Percentiles rank a stretch among this genome's conserved stretches.
Evolutionary conservation across 2,888 invertebrate species (phyloP).

Genomic region (Drosophila putrida): DNA sequence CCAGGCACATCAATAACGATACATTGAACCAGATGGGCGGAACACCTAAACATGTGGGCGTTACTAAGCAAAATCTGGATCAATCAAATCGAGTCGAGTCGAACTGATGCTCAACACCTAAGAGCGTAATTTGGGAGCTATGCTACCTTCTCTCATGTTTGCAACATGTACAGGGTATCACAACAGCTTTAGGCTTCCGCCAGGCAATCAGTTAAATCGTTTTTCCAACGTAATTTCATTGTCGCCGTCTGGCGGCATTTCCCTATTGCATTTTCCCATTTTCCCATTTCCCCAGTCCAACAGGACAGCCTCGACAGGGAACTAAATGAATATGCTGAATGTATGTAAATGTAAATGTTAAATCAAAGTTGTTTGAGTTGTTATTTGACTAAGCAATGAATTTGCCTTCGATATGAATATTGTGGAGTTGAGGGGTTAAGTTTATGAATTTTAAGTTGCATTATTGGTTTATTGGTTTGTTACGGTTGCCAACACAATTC

Average conservation of each 20-base stretch:
- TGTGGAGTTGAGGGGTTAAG: slow-evolving; percentile 25
- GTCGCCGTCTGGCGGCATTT: slow-evolving; percentile 52
- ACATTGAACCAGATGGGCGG: slow-evolving; percentile 34
- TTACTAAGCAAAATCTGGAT: slow-evolving; percentile 67
- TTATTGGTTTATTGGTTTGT: slow-evolving; percentile 52
- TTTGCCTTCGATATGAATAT: slow-evolving; percentile 23
- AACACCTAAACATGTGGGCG: slow-evolving; percentile 56
- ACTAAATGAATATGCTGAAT: slow-evolving; percentile 6
- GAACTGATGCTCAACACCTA: neutral
- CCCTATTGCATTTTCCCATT: neutral
- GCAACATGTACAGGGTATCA: slow-evolving; percentile 19
- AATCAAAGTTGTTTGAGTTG: slow-evolving; percentile 51
- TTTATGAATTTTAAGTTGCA: slow-evolving; percentile 26
- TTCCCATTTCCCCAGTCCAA: neutral
- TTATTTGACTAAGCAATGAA: slow-evolving; percentile 40
- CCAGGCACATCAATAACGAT: slow-evolving; percentile 74
- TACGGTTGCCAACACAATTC: slow-evolving; percentile 65
- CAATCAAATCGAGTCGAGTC: neutral
- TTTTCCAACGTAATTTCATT: slow-evolving; percentile 59
- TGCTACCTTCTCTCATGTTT: neutral
- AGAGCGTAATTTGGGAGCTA: slow-evolving; percentile 47
- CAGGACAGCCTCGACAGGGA: neutral
- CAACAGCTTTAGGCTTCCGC: slow-evolving; percentile 28
- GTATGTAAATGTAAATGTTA: slow-evolving; percentile 21
- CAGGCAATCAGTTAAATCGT: slow-evolving; percentile 35